These are phyloP conservation scores for Psilanteris sp. DNA, from an alignment of 1,140 invertebrate genomes.

Conservation along the genomic window DNA sequence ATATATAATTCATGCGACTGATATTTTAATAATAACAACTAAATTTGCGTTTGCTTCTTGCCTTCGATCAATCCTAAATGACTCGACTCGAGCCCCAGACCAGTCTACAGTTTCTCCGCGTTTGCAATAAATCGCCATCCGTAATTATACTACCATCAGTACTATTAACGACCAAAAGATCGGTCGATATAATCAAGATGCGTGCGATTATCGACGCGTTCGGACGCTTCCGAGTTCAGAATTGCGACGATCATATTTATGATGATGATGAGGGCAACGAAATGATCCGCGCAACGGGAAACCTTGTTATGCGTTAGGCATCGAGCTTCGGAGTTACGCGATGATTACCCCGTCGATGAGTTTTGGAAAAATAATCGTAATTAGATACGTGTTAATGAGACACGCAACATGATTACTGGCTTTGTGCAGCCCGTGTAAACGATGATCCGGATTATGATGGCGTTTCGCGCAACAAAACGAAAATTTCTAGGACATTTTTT, in stretches of 20 bases:
- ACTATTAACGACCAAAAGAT: constrained; percentile 71
- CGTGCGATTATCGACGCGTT: constrained; percentile 68
- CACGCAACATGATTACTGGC: constrained; percentile 20
- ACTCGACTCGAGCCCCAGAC: neutral
- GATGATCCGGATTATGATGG: constrained; percentile 23
- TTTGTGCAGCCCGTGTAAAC: constrained; percentile 13
- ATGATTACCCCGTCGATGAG: constrained; percentile 29
- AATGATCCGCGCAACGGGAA: constrained; percentile 9
- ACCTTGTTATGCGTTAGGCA: constrained; percentile 24
- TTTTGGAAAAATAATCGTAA: constrained; percentile 52
- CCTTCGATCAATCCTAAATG: constrained; percentile 15
- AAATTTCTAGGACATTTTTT: constrained; percentile 34
- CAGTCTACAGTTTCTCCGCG: constrained; percentile 35
- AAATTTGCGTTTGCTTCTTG: no score
- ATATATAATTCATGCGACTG: no score
- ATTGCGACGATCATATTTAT: constrained; percentile 29
- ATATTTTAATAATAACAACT: no score
- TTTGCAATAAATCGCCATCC: constrained; percentile 67
- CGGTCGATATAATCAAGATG: constrained; percentile 69
- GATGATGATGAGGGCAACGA: constrained; percentile 33
- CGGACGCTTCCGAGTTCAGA: constrained; percentile 38
- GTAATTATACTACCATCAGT: constrained; percentile 67
- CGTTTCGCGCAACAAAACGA: constrained; percentile 7
- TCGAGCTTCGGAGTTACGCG: constrained; percentile 45
- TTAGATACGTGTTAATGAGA: constrained; percentile 52